Evolutionary conservation across 2,888 invertebrate genomes (phyloP), one percentile per base, ranked within the genome.

Genomic region (Notodonta ziczac): DNA sequence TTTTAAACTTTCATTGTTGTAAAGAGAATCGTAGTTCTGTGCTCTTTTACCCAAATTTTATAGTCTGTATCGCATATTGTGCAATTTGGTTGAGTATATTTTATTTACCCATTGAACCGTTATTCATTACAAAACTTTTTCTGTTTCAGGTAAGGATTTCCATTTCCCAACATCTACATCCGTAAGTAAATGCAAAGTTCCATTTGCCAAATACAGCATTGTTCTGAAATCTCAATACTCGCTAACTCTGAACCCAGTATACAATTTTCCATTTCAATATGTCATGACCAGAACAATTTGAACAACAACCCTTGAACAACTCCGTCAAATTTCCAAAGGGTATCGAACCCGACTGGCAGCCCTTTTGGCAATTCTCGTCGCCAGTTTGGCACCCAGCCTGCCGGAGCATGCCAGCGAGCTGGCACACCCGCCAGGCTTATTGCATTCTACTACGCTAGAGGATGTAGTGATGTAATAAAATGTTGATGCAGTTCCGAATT

Each of bases 381-480:
- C 66, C 65, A 63, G 71, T 69, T 77, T 80, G 80, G 77, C 81
- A 74, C 40, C 46, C 66, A 63, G 81, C 76, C 79, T 56, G 65
- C 65, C 53, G 48, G 32, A n/a, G 67, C 57, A 59, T 69, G 81
- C 77, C 81, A 80, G 73, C 64, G 60, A 58, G 50, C 14, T 59
- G 48, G 44, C 46, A 46, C 16, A 24, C 16, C 58, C 60, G 40
- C 32, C 62, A 51, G 54, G 62, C 69, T 69, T 71, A 74, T 67
- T 73, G 73, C 68, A 75, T 70, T 70, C 76, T 59, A 53, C 73
- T 60, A 53, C 59, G 66, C 56, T 61, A 59, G 16, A 46, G 59
- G 54, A 59, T 54, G 46, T 67, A 65, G 62, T 40, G 57, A 39
- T 39, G 54, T 39, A 39, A 54, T 62, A 44, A 66, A 44, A 50